Evolutionary conservation across 1,140 invertebrate genomes (phyloP).

Genomic region (Akabosia matsudoensis): DNA sequence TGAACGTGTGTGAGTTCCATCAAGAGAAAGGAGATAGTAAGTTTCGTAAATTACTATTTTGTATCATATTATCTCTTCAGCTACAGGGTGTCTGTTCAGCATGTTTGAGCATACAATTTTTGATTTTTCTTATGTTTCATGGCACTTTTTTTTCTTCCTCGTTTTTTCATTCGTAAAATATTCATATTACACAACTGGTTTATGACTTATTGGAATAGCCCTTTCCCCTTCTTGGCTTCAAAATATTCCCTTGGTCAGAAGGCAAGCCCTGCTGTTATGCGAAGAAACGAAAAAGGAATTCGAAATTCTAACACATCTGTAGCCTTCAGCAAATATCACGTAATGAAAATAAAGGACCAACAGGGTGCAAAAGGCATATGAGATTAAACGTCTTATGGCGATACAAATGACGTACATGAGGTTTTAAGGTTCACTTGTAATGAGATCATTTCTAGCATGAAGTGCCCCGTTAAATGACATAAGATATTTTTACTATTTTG

Average conservation of each 20-base stretch:
- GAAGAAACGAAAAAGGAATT: too few relatives aligned
- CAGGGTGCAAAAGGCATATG: background rate
- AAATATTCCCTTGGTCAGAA: background rate
- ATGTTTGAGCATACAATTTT: background rate
- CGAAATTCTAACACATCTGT: too few relatives aligned
- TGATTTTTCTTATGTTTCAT: background rate
- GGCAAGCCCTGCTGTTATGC: too few relatives aligned
- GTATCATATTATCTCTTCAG: background rate
- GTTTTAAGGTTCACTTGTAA: background rate
- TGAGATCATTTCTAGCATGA: background rate
- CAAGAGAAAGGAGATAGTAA: background rate
- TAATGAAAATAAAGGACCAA: background rate
- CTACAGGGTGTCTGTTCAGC: background rate
- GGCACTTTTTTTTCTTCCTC: conserved; percentile 28
- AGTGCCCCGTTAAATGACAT: background rate
- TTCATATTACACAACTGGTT: background rate
- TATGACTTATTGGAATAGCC: conserved; percentile 17
- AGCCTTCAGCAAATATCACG: conserved; percentile 12
- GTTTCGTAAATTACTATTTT: background rate
- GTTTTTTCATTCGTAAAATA: background rate
- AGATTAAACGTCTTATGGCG: background rate
- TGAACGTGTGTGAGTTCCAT: background rate
- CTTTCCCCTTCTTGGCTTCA: background rate
- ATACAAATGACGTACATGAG: background rate
- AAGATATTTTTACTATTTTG: background rate